phyloP scores from a whole-genome alignment of 2,797 vertebrate genomes.

The Chelmon rostratus region DNA sequence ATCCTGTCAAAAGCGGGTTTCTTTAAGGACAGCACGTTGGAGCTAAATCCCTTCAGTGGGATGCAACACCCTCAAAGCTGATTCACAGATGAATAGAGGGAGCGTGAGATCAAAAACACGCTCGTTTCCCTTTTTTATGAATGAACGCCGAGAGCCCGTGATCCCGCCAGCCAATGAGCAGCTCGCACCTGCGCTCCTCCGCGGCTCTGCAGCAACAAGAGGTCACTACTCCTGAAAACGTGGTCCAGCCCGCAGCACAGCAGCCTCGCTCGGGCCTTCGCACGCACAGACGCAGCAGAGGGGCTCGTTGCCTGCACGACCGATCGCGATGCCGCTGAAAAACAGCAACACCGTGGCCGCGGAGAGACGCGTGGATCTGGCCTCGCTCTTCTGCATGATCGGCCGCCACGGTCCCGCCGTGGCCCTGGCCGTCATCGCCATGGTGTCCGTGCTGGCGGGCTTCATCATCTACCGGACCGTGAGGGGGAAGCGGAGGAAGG shows the following conservation, averaged over 20 bases:
- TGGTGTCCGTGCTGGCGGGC: slow-evolving; percentile 75
- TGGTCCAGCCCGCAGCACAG: slow-evolving; percentile 26
- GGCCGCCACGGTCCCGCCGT: slow-evolving; percentile 79
- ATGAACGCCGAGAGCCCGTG: slow-evolving; percentile 69
- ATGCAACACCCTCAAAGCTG: not conserved
- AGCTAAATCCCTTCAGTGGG: not conserved
- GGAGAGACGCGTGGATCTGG: slow-evolving; percentile 77
- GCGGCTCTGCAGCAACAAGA: slow-evolving; percentile 78
- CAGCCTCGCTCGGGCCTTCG: slow-evolving; percentile 4
- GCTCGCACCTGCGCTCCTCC: slow-evolving; percentile 72
- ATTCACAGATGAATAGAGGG: not conserved
- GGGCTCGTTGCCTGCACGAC: too few relatives aligned
- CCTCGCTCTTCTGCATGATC: slow-evolving; percentile 79
- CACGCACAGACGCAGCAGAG: not conserved
- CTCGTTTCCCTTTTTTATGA: slow-evolving; percentile 55
- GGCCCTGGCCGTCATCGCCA: slow-evolving; percentile 67
- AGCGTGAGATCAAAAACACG: not conserved
- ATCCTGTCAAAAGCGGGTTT: not conserved
- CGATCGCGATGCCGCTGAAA: slow-evolving; percentile 60
- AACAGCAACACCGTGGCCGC: slow-evolving; percentile 66
- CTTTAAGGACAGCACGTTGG: too few relatives aligned
- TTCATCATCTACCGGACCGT: slow-evolving; percentile 81
- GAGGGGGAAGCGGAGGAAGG: slow-evolving; percentile 75
- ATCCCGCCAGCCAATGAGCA: slow-evolving; percentile 70
- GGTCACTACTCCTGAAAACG: slow-evolving; percentile 56